Evolutionary conservation across 2,113 vertebrate species (phyloP).

Genomic region (Heterotilapia buettikoferi): DNA sequence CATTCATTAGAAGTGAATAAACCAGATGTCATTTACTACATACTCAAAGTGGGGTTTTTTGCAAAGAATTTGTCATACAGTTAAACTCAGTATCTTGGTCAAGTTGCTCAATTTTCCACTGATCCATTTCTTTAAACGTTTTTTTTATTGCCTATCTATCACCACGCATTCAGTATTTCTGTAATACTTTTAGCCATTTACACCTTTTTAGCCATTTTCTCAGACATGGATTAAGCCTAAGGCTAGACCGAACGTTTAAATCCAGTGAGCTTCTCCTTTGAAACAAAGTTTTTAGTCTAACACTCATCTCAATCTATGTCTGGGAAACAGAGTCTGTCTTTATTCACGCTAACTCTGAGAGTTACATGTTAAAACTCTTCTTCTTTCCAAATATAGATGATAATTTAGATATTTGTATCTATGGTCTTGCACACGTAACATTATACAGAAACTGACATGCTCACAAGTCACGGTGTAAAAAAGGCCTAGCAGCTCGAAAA

Average conservation of each 20-base stretch:
- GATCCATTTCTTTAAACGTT: not conserved
- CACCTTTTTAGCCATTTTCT: not conserved
- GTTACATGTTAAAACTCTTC: not conserved
- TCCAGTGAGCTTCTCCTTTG: not conserved
- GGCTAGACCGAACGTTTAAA: not conserved
- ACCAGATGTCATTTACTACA: not conserved
- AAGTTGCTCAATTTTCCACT: not conserved
- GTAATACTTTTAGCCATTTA: not conserved
- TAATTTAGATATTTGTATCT: not conserved
- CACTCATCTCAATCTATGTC: not conserved
- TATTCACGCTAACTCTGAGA: not conserved
- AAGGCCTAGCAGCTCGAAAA: not conserved
- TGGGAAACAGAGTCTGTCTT: not conserved
- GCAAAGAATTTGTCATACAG: not conserved
- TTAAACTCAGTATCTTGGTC: not conserved
- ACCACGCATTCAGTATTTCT: not conserved
- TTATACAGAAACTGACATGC: not conserved
- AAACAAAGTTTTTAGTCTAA: not conserved
- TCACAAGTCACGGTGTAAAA: not conserved
- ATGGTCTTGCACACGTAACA: not conserved
- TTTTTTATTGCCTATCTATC: not conserved
- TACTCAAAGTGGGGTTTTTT: not conserved
- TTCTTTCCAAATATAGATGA: not conserved
- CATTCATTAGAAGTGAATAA: not conserved
- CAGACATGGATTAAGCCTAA: not conserved